Evolutionary conservation across 2,888 invertebrate genomes (phyloP), one percentile per base, ranked within the genome.

Genomic region (Aporophyla nigra): DNA sequence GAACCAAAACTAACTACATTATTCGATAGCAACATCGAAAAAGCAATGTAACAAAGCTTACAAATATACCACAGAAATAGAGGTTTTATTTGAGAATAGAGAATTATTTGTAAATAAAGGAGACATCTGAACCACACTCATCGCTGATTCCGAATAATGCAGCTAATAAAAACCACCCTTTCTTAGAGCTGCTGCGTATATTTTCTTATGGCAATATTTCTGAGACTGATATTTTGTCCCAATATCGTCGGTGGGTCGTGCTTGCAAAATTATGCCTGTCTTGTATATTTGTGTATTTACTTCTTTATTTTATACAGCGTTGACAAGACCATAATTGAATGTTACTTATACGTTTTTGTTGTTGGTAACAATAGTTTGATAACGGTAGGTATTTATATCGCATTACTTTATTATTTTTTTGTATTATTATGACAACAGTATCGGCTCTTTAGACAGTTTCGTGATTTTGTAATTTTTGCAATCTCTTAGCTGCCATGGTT

Each of bases 141-240:
- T 87, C 89, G 87, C 84, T 90, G 90, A 90, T 86, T 88, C 79
- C 87, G 84, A 84, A 89, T 89, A 90, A 90, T 90, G 86, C 87
- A 87, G 83, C 86, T 88, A 88, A 89, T 90, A 87, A 85, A 86
- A 86, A 78, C 67, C 68, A 74, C 53, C 61, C 74, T 68, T 74
- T 78, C 62, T 58, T 40, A 70, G 53, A 71, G 19, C n/a, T 19
- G 12, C 40, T 19, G 12, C 40, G 62, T 24, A 33, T 71, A 76
- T 80, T 71, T 53, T 81, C 27, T 62, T 61, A 67, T 58, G 33
- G 33, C 61, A 80, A 80, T 76, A 81, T 80, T 51, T 80, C 54
- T 68, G 58, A 5, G 68, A 24, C 71, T 76, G 68, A 71, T 76
- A 76, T 80, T 81, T 59, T 51, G 65, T 76, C 58, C 16, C 54